Base-by-base conservation (phyloP, 2,888 invertebrate species). In the Peribatodes rhomboidaria region DNA sequence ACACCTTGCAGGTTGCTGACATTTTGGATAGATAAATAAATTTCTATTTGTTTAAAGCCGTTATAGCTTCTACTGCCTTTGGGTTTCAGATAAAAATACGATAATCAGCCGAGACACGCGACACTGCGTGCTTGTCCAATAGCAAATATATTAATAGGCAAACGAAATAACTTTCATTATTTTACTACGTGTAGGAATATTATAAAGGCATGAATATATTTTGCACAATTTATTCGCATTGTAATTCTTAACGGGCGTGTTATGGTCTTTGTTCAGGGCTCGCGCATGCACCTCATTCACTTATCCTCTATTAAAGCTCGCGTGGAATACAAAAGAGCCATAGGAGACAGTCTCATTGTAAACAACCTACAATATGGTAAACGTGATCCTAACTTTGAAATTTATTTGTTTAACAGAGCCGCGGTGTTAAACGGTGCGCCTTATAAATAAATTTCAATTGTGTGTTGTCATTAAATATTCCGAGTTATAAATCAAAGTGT, bases 371-470 rank as follows among this genome's bases (percentile, higher is more conserved):
- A 79, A 83, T 87, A 89, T 85, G 86, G 88, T 85, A 86, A 88
- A 86, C 84, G 80, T 83, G 87, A 84, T 82, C 74, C 81, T 82
- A 87, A 87, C 86, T 85, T 85, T 87, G 82, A 73, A 89, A 91
- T 91, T 86, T 90, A 87, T 90, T 86, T 89, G 87, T 89, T 83
- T 65, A 67, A 69, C 65, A 65, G 59, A 60, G 33, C 60, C 55
- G 73, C 63, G 73, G 76, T 75, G 83, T 86, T 89, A 88, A 89
- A 86, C 86, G 80, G 77, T 81, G 80, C 78, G 80, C 83, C 88
- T 87, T 89, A 89, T 92, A 92, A 88, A 89, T 88, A 91, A 92
- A 88, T 90, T 88, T 87, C 91, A 88, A 92, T 92, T 91, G 92
- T 90, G 82, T 88, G 83, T 86, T 89, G 89, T 90, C 87, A 90